Evolutionary conservation across 1,140 invertebrate species (phyloP), one percentile per base, ranked within the genome.

Genomic region (Meteorus sp.): DNA sequence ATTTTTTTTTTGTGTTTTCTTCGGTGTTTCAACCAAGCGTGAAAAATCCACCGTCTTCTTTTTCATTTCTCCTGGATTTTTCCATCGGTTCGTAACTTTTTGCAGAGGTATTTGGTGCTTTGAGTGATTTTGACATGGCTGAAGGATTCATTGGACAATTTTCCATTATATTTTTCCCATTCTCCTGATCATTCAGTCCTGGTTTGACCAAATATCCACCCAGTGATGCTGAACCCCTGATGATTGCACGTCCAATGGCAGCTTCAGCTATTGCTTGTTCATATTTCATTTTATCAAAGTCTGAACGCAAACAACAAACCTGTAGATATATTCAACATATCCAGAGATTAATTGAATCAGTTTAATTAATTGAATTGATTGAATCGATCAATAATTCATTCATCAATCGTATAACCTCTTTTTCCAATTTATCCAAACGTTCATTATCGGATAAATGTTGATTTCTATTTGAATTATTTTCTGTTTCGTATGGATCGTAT

Each of bases 191-290:
- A 25, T 7, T 33, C 27, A 27, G 44, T 23, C 1, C 1, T 19
- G 27, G 11, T 8, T 48, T 27, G 29, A 53, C 60, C 19, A 29
- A 65, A 59, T 47, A 59, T 31, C 17, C 65, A 41, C 51, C 57
- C 7, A 66, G 31, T 39, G 60, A 56, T 9, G 59, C 33, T 33
- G 56, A 61, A 13, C 63, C 53, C 0, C 58, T 62, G 31, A 68
- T 41, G 50, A 67, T 62, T 3, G 60, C 60, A 23, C 43, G 57
- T 45, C 64, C 55, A 13, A 70, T 44, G 11, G 59, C 50, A 35
- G 61, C 60, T 41, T 63, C 63, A 5, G 60, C 48, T 8, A 50
- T 51, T 52, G 55, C 57, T 50, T 56, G 54, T 25, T 61, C 47
- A 54, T 54, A 56, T 44, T 52, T 61, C n/a, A 61, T 57, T 52